Evolutionary conservation across 2,797 vertebrate genomes (phyloP), one percentile per base, ranked within the genome.

Genomic region (Eulemur rubriventer): DNA sequence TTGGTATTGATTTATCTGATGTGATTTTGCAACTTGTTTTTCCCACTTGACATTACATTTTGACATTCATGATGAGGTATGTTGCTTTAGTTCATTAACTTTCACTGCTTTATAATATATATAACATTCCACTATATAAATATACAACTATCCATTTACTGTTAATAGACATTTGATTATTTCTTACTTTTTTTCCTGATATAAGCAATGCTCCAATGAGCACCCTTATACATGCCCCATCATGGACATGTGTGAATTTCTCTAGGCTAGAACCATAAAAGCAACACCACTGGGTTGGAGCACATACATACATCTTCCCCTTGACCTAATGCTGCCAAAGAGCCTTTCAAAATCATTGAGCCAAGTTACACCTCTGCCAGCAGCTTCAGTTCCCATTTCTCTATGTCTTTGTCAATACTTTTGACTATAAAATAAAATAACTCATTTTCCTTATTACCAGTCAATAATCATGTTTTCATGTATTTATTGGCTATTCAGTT

Each of bases 291-390:
- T 57, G 22, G 6, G 28, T 26, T 7, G 2, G 33, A 52, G 30
- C 17, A 41, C 2, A 1, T 2, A 35, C 0, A 1, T 7, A 10
- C 35, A n/a, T 30, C 35, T 59, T 73, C 30, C 6, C 12, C 18
- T 84, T 48, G 41, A 72, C 59, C 65, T 61, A 35, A 73, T 20
- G 18, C 28, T 33, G 9, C 22, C 57, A n/a, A 2, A 48, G 33
- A 48, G 24, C 26, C 33, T 57, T 18, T 24, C 33, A 35, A 50
- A 57, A 22, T 72, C 9, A 3, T 26, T 28, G 26, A 76, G 52
- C 35, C 35, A 16, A 11, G 24, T 81, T 30, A 80, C 8, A 16
- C 18, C 9, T 55, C 7, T 59, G 16, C n/a, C 22, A 30, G 57
- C 13, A 50, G n/a, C 41, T 52, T 69, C 9, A 65, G n/a, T 69